These are phyloP conservation scores for Silurus asotus DNA, from an alignment of 2,113 vertebrate genomes.

Conservation along the genomic window DNA sequence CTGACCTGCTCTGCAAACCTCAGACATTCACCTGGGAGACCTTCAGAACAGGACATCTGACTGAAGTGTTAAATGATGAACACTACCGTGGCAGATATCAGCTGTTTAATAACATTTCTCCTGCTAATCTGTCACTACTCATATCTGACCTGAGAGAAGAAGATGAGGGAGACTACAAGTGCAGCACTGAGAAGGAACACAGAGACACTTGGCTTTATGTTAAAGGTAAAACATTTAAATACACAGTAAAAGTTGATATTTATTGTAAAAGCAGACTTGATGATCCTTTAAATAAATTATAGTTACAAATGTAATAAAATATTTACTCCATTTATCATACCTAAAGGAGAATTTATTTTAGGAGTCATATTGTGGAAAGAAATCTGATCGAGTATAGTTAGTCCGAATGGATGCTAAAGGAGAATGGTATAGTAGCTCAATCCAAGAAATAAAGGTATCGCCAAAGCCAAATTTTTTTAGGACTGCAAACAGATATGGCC, in stretches of 20 bases:
- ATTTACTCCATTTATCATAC: neutral
- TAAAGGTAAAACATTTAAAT: neutral
- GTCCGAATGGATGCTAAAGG: too few relatives aligned
- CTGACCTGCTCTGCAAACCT: neutral
- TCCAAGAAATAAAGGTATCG: too few relatives aligned
- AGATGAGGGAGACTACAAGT: too few relatives aligned
- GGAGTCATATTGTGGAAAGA: neutral
- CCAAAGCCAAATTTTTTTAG: too few relatives aligned
- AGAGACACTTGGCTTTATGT: too few relatives aligned
- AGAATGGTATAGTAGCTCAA: too few relatives aligned
- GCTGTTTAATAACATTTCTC: neutral
- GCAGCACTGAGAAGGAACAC: too few relatives aligned
- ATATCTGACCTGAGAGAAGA: too few relatives aligned
- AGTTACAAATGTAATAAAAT: neutral
- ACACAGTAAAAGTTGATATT: neutral
- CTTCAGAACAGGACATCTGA: neutral
- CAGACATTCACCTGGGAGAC: neutral
- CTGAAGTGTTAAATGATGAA: neutral
- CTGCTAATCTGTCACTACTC: too few relatives aligned
- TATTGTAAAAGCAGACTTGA: neutral
- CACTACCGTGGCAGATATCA: constrained; percentile 14
- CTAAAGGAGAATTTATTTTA: neutral
- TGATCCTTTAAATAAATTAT: neutral
- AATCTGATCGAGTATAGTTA: too few relatives aligned
- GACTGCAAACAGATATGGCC: too few relatives aligned